Conservation (phyloP, 2,888 invertebrate species). For the Isoperla grammatica region DNA sequence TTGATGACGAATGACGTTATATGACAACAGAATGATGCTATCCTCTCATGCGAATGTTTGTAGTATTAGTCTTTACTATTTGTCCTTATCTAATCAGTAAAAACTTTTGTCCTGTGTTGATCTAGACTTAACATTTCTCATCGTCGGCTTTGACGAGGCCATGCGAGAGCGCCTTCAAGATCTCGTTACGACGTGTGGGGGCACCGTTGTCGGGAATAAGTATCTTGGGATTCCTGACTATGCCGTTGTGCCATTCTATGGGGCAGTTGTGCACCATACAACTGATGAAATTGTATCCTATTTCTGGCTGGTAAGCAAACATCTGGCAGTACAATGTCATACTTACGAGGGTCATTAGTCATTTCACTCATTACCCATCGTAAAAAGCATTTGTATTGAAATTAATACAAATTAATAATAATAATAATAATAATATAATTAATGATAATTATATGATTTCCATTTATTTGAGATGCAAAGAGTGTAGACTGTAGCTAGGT, state of each 20-base stretch:
- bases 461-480: too few relatives aligned
- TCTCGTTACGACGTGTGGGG: slow-evolving; percentile 47
- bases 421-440: too few relatives aligned
- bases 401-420: too few relatives aligned
- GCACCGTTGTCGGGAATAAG: slow-evolving; percentile 47
- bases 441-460: too few relatives aligned
- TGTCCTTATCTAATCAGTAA: background rate
- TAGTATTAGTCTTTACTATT: too few relatives aligned
- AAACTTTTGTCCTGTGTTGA: slow-evolving; percentile 11
- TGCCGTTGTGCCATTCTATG: slow-evolving; percentile 55
- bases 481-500: too few relatives aligned
- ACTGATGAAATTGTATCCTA: slow-evolving; percentile 62
- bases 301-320: slow-evolving; percentile 58
- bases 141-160: slow-evolving; percentile 41
- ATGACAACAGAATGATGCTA: too few relatives aligned
- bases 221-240: slow-evolving; percentile 57
- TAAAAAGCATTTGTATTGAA: too few relatives aligned
- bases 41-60: too few relatives aligned
- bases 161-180: slow-evolving; percentile 35
- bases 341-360: background rate
- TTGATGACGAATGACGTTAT: too few relatives aligned
- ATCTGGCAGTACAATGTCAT: background rate
- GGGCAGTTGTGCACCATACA: slow-evolving; percentile 45
- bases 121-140: slow-evolving; percentile 35
- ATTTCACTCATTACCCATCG: too few relatives aligned